Percentiles rank a stretch among this genome's conserved stretches.
These are phyloP conservation scores for Ciconia boyciana DNA, from an alignment of 2,113 vertebrate genomes.

Conservation along the genomic window DNA sequence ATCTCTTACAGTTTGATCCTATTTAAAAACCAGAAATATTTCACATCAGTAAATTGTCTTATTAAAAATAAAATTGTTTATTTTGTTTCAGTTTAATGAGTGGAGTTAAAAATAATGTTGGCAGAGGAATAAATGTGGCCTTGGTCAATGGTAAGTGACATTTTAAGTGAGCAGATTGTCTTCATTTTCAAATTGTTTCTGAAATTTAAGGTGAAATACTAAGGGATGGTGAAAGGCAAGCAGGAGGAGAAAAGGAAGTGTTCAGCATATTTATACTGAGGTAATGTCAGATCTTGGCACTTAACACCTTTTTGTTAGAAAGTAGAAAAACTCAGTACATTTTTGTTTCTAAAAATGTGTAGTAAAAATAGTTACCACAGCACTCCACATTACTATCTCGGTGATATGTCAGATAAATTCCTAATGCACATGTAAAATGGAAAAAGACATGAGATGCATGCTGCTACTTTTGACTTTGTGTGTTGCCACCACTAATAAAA, in stretches of 20 bases:
- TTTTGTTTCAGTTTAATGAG: constrained; percentile 88
- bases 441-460: not conserved
- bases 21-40: not conserved
- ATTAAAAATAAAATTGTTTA: not conserved
- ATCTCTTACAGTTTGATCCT: not conserved
- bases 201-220: not conserved
- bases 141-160: constrained; percentile 85
- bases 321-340: not conserved
- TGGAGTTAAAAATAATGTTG: constrained; percentile 95
- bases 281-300: not conserved
- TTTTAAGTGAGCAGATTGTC: not conserved
- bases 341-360: not conserved
- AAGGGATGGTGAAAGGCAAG: not conserved
- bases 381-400: not conserved
- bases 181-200: not conserved
- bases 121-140: constrained; percentile 92
- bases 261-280: not conserved
- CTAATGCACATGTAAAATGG: not conserved
- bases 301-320: not conserved
- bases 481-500: not conserved
- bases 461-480: not conserved
- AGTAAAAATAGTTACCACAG: not conserved
- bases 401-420: not conserved
- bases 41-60: not conserved
- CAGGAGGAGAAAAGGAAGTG: not conserved